These are phyloP conservation scores for Oxycera nigricornis DNA, from an alignment of 2,888 invertebrate genomes.

Conservation along the genomic window DNA sequence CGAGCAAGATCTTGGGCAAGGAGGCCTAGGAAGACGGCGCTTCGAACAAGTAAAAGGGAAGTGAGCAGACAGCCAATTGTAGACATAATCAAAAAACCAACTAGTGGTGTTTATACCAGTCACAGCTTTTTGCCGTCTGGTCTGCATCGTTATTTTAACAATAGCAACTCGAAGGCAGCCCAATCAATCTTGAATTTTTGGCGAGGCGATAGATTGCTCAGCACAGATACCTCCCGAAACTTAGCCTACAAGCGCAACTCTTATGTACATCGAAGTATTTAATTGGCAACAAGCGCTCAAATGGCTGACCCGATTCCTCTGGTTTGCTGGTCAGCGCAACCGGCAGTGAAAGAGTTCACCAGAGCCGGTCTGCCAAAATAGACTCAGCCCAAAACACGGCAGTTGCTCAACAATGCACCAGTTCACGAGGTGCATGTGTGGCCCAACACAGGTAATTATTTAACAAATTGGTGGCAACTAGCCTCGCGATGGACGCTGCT, in stretches of 20 bases:
- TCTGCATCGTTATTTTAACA: not conserved
- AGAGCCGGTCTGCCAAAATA: not conserved
- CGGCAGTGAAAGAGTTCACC: not conserved
- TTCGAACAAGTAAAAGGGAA: too few species aligned
- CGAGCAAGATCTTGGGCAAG: too few species aligned
- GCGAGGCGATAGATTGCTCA: not conserved
- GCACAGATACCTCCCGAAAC: not conserved
- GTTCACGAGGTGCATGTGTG: not conserved
- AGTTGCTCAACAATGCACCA: not conserved
- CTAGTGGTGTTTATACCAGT: not conserved
- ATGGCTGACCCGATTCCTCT: not conserved
- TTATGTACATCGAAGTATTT: not conserved
- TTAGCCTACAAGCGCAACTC: not conserved
- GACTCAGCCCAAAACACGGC: too few species aligned
- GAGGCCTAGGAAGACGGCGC: too few species aligned
- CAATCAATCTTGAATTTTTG: not conserved
- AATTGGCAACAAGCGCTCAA: not conserved
- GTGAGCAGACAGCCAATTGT: too few species aligned
- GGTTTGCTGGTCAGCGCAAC: not conserved
- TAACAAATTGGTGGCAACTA: not conserved
- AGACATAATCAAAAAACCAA: too few species aligned
- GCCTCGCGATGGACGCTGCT: too few species aligned
- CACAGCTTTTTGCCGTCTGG: not conserved
- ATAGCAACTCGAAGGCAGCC: not conserved
- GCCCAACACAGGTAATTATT: not conserved